Conservation (phyloP, 2,888 invertebrate genomes). For the Podabrus alpinus region DNA sequence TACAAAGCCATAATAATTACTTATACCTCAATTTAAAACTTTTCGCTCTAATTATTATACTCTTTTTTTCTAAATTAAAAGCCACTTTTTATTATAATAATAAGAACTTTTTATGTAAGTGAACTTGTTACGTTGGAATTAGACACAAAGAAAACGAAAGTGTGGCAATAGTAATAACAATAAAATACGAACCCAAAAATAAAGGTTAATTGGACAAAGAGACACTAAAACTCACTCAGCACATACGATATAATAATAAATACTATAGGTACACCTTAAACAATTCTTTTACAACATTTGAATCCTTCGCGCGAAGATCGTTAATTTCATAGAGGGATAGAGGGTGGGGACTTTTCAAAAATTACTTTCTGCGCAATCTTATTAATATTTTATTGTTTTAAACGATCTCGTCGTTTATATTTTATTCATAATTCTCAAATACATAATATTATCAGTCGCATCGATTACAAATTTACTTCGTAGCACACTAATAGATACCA, state of each 20-base stretch:
- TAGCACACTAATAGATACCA: background rate
- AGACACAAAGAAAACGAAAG: background rate
- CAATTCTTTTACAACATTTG: background rate
- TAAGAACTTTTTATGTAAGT: background rate
- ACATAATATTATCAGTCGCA: background rate
- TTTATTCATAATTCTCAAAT: background rate
- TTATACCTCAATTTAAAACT: background rate
- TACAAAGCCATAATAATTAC: background rate
- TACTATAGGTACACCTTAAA: background rate
- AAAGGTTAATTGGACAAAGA: background rate
- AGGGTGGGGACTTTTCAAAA: background rate
- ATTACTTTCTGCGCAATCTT: background rate
- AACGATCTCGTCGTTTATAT: background rate
- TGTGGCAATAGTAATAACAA: background rate
- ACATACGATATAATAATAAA: background rate
- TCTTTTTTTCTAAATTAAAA: background rate
- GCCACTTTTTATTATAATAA: background rate
- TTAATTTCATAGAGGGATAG: background rate
- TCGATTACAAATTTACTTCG: background rate
- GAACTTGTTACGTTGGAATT: background rate
- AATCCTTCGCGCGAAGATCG: background rate
- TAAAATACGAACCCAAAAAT: background rate
- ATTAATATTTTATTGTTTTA: background rate
- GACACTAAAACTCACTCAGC: background rate
- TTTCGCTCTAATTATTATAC: background rate